These are phyloP conservation scores for Leptonema lineaticorne DNA, from an alignment of 1,140 invertebrate genomes.

Conservation along the genomic window DNA sequence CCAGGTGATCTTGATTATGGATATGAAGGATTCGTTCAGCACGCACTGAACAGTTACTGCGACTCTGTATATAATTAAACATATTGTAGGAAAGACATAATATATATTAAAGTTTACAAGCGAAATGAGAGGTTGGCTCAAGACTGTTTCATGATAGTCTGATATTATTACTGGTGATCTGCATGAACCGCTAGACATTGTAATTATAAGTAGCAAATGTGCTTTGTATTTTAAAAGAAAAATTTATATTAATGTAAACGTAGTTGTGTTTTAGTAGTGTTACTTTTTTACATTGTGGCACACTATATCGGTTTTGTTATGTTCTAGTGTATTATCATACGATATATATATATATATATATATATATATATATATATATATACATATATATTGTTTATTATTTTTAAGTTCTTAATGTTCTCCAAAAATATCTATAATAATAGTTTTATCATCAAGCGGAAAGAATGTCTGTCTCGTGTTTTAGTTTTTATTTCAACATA, in stretches of 20 bases:
- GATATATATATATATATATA: too few species aligned
- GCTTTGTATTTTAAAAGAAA: slow-evolving; percentile 27
- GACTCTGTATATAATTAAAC: slow-evolving; percentile 7
- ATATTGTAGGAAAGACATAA: background rate
- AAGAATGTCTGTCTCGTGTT: too few species aligned
- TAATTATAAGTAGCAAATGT: slow-evolving; percentile 33
- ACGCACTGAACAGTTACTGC: background rate
- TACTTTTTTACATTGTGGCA: slow-evolving; percentile 28
- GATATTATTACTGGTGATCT: slow-evolving; percentile 36
- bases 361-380: too few species aligned
- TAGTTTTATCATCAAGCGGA: too few species aligned
- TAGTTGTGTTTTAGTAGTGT: slow-evolving; percentile 29
- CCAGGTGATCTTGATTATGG: too few species aligned
- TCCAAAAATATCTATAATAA: too few species aligned
- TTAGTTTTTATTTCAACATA: background rate
- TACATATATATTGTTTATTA: too few species aligned
- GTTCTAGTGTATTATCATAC: too few species aligned
- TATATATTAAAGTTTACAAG: background rate
- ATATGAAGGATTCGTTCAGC: too few species aligned
- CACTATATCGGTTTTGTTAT: slow-evolving; percentile 13
- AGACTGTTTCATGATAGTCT: slow-evolving; percentile 36
- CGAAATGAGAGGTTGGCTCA: slow-evolving; percentile 27
- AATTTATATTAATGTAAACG: slow-evolving; percentile 27
- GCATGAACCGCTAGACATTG: slow-evolving; percentile 30
- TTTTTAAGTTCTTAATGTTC: too few species aligned